Conservation (phyloP, 2,113 vertebrate species). For the Penelope pileata region DNA sequence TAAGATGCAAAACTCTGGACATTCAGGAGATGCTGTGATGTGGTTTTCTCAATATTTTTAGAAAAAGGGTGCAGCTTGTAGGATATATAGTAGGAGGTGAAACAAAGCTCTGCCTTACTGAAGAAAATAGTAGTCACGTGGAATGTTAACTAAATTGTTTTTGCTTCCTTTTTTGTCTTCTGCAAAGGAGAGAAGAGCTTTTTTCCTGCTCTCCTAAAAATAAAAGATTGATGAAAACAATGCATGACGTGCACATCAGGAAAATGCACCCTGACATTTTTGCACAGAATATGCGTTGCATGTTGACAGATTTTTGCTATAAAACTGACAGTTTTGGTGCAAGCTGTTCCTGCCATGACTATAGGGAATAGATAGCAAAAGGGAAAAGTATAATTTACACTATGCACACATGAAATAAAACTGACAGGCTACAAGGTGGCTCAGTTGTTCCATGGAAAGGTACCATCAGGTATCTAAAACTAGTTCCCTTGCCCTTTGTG, state of each 20-base stretch:
- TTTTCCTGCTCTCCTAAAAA: constrained; percentile 55
- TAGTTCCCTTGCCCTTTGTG: neutral
- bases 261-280: constrained; percentile 74
- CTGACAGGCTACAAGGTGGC: constrained; percentile 43
- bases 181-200: constrained; percentile 3
- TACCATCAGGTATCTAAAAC: constrained; percentile 31
- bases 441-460: neutral
- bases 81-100: neutral
- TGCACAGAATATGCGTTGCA: constrained; percentile 64
- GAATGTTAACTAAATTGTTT: constrained; percentile 23
- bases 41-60: constrained; percentile 20
- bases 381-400: constrained; percentile 26
- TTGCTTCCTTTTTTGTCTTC: neutral
- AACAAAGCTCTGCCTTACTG: neutral
- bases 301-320: constrained; percentile 74
- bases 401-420: constrained; percentile 25
- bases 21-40: neutral
- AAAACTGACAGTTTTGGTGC: constrained; percentile 80
- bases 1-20: constrained; percentile 16
- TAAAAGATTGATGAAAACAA: constrained; percentile 73
- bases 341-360: constrained; percentile 73
- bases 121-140: constrained; percentile 4
- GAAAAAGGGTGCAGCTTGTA: neutral
- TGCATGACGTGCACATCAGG: constrained; percentile 68
- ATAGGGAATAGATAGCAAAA: constrained; percentile 64